Evolutionary conservation across 2,888 invertebrate species (phyloP).

Genomic region (Lasioglossum calceatum): DNA sequence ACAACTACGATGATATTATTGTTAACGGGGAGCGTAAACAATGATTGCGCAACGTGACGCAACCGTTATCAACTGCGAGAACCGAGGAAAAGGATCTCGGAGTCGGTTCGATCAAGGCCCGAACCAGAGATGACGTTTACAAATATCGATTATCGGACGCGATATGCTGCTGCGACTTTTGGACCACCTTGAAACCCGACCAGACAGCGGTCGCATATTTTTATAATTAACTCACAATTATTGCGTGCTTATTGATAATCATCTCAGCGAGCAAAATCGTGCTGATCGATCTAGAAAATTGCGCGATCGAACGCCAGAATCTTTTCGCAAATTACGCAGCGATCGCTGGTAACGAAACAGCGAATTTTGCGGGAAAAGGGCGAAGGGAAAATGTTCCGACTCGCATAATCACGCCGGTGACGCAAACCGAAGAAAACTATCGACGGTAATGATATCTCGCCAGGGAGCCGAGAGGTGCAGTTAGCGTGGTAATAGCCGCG

Average conservation of each 20-base stretch:
- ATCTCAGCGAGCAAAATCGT: not conserved
- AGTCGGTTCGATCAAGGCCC: not conserved
- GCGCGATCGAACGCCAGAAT: too few species aligned
- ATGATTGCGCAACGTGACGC: slow-evolving; percentile 72
- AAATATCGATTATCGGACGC: slow-evolving; percentile 26
- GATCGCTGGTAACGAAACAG: not conserved
- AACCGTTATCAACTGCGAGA: slow-evolving; percentile 60
- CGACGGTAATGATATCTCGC: slow-evolving; percentile 60
- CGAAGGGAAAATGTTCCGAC: slow-evolving; percentile 3
- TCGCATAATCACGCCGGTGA: slow-evolving; percentile 36
- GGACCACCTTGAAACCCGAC: not conserved
- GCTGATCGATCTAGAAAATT: too few species aligned
- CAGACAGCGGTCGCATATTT: not conserved
- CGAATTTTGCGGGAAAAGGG: not conserved
- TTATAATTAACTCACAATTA: not conserved
- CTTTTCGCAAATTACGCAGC: not conserved
- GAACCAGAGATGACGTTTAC: not conserved
- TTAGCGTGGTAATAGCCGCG: slow-evolving; percentile 67
- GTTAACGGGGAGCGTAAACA: slow-evolving; percentile 66
- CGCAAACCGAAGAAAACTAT: slow-evolving; percentile 51
- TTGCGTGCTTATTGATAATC: not conserved
- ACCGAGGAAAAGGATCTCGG: slow-evolving; percentile 6
- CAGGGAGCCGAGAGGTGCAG: slow-evolving; percentile 67
- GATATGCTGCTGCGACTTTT: slow-evolving; percentile 7
- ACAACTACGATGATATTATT: slow-evolving; percentile 61